Evolutionary conservation across 2,888 invertebrate genomes (phyloP), one percentile per base, ranked within the genome.

Genomic region (Sphaerophoria rueppellii): DNA sequence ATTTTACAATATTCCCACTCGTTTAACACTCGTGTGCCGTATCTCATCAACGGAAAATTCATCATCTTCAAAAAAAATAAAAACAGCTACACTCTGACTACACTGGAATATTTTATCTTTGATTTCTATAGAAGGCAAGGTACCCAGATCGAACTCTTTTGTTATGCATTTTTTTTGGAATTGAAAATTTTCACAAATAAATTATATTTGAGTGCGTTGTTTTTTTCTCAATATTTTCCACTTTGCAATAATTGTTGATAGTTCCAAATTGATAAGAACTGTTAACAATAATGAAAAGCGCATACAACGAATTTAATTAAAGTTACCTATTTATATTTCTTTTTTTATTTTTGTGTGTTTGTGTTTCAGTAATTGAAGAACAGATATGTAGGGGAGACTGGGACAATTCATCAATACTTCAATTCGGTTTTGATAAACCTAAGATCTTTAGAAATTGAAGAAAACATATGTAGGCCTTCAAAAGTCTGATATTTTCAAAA

Each of bases 281-380:
- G 60, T 74, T 82, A 74, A 71, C 74, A 78, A n/a, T n/a, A 78
- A 78, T 70, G 58, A 63, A 63, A 43, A 71, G 70, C 65, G 69
- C 75, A 6, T 34, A 16, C 3, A 74, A 54, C 73, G 63, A 82
- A 74, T 63, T 82, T 72, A 69, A 73, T 63, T 77, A 50, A 69
- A 24, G 24, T 2, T 24, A 76, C 35, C 48, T 60, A 57, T 50
- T 12, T 34, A 52, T 50, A 16, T 16, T 14, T 9, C 34, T 67
- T 60, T n/a, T 50, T 24, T 50, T 6, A 16, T 77, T 69, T 75
- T 71, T 12, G 40, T 37, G 14, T n/a, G 16, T 35, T 67, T 58
- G 43, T n/a, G n/a, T 34, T 61, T 63, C 46, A 3, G 58, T 16
- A 58, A 58, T 63, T 65, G 63, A 73, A 46, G 75, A 55, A 48